Base-by-base conservation (phyloP, 2,113 vertebrate genomes). In the Gobio gobio region DNA sequence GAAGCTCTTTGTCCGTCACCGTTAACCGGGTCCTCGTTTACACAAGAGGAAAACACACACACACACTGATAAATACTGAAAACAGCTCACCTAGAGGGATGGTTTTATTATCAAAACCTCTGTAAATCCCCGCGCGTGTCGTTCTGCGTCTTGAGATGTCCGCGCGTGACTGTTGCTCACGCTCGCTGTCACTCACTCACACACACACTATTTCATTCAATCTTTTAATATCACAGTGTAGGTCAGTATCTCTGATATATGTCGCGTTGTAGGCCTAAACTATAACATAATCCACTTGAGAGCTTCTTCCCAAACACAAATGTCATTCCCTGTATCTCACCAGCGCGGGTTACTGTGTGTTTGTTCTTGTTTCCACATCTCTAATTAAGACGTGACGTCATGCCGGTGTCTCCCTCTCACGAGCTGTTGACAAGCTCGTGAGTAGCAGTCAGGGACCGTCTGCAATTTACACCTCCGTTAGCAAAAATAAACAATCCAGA, bases 281-380 rank as follows among this genome's bases (percentile, higher is more conserved):
- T 33, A 33, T 33, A 66, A 33, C 16, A 66, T 33, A 18, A 33
- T 0, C 14, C 63, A 18, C 29, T 20, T 18, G 63, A 18, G 33
- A 18, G 29, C 3, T 18, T 18, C 14, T 18, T 6, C 14, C 26
- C 33, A 14, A 29, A 22, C 18, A 10, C 33, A 2, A 43, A 4
- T 10, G 66, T 43, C 10, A 12, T 1, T 26, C 5, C 70, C 13
- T 12, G 43, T 45, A 0, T 73, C 70, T 73, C 70, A 24, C 7
- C 70, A 3, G 43, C 10, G 70, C 40, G 43, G 70, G 3, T 24
- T 47, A 73, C 70, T 24, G 14, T 1, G 70, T 24, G 10, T 24
- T 73, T 47, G 68, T 13, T 73, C 68, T 43, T 3, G 68, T 70
- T 70, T 70, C 3, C 36, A 33, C 68, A 81, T 29, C 88, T 87